Conservation (phyloP, 1,140 invertebrate species). For the Drosophila takahashii region DNA sequence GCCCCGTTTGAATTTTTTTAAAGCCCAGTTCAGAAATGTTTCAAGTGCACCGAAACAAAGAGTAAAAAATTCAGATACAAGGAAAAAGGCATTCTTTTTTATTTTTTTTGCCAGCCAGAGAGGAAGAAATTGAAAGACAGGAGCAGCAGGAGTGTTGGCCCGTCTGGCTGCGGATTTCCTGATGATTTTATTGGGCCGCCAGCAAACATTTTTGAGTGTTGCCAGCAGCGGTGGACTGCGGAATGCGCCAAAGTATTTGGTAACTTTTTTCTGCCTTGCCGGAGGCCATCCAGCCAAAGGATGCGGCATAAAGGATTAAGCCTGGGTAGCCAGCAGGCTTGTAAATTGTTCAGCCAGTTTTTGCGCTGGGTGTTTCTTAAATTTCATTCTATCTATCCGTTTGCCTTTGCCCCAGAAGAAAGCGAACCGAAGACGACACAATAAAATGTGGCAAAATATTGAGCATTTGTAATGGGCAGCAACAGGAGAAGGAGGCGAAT, state of each 20-base stretch:
- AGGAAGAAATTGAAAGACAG: conserved; percentile 72
- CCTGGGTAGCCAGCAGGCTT: conserved; percentile 55
- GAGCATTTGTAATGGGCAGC: conserved; percentile 48
- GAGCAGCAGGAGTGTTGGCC: conserved; percentile 25
- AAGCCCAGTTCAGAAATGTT: conserved; percentile 57
- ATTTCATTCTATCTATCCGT: conserved; percentile 51
- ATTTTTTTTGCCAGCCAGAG: conserved; percentile 34
- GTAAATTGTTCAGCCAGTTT: conserved; percentile 73
- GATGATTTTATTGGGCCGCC: conserved; percentile 80
- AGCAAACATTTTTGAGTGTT: conserved; percentile 82
- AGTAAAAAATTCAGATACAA: conserved; percentile 38
- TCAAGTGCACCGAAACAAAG: conserved; percentile 60
- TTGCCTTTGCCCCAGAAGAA: conserved; percentile 11
- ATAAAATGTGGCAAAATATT: conserved; percentile 71
- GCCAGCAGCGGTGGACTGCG: conserved; percentile 73
- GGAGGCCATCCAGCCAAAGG: conserved; percentile 39
- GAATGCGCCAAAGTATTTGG: conserved; percentile 78
- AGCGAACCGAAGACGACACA: conserved; percentile 58
- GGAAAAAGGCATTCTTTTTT: conserved; percentile 59
- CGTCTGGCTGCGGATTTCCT: conserved; percentile 70
- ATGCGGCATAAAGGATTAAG: conserved; percentile 77
- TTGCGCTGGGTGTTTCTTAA: conserved; percentile 45
- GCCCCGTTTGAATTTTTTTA: conserved; percentile 48
- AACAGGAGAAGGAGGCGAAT: conserved; percentile 20
- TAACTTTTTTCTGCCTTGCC: conserved; percentile 60